Base-by-base conservation (phyloP, 2,888 invertebrate species). In the Clusia tigrina region DNA sequence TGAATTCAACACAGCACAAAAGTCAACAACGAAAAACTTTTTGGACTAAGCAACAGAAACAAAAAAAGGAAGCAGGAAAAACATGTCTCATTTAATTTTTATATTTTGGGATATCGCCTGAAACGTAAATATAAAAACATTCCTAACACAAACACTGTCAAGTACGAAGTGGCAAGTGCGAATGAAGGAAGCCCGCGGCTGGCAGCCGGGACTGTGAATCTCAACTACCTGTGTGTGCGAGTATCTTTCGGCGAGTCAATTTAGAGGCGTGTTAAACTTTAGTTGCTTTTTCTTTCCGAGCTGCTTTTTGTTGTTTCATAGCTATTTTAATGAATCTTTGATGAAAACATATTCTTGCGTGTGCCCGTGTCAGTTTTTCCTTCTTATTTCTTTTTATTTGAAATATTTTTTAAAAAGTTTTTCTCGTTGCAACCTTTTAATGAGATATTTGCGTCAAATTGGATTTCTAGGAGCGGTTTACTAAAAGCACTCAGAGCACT, bases 11-110 rank as follows among this genome's bases (percentile, higher is more conserved):
- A 3, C 42, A 42, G 42, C 3, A 10, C 12, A 42, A n/a, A 17
- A 42, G n/a, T 42, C 42, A 42, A n/a, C 3, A 42, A 15, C 9
- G n/a, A n/a, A 42, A 42, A 42, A n/a, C n/a, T 42, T 42, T 42
- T 32, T 32, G 32, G 32, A 12, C 6, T 12, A 32, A 6, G 6
- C 32, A 12, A n/a, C n/a, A n/a, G n/a, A n/a, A n/a, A n/a, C n/a
- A 32, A 12, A 5, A 12, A 42, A 42, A 42, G 2, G 42, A 5
- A 6, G 42, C 10, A 24, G 10, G 17, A 48, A 58, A 52, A 74
- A 74, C 68, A 76, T 77, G 76, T 77, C 68, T 74, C 71, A 74
- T 76, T 77, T 76, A 76, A 76, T 73, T 74, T 76, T 70, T 65
- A 57, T 48, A 48, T 20, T 48, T 48, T 20, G 48, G 48, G 48